Base-by-base conservation (phyloP, 1,140 invertebrate species). In the Alviniconcha marisindica region DNA sequence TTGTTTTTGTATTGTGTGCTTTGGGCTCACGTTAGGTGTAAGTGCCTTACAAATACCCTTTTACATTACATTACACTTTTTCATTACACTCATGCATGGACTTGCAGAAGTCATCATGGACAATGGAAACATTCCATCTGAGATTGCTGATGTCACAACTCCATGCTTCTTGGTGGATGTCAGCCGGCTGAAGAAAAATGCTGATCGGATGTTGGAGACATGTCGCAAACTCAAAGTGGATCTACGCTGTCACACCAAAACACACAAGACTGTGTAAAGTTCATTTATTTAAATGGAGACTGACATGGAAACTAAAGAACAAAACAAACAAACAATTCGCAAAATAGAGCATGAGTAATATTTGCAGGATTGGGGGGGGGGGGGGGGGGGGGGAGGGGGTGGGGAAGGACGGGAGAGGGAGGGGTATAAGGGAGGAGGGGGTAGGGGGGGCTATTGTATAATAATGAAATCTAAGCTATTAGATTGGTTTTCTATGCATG, bases 181-280 rank as follows among this genome's bases (percentile, higher is more conserved):
- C 40, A 87, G 89, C 66, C 88, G 73, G 66, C 85, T 90, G n/a
- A 89, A 91, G 76, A 84, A 54, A 36, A 92, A 92, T 83, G 85
- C 83, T 24, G 36, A 85, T 15, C 85, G 87, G 18, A 93, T 93
- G 92, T 79, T 85, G 4, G 83, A 89, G 18, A 89, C 84, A 0
- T 92, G 91, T 84, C 82, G 85, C 44, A 44, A 77, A 10, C 51
- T 93, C 24, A 90, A 91, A 38, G 87, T 93, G 3, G 81, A 89
- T 28, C 87, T 93, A 0, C 82, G 92, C 56, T 89, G 90, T 1
- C 92, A 93, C 66, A 91, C 91, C 86, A 93, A 93, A 82, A 93
- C 92, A 12, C 91, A 93, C 83, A 93, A 93, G 87, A 92, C 91
- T 18, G 69, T 91, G 92, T 92, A 88, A 82, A 90, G 81, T 66